phyloP scores from a whole-genome alignment of 2,113 vertebrate species.

The Jaculus jaculus region DNA sequence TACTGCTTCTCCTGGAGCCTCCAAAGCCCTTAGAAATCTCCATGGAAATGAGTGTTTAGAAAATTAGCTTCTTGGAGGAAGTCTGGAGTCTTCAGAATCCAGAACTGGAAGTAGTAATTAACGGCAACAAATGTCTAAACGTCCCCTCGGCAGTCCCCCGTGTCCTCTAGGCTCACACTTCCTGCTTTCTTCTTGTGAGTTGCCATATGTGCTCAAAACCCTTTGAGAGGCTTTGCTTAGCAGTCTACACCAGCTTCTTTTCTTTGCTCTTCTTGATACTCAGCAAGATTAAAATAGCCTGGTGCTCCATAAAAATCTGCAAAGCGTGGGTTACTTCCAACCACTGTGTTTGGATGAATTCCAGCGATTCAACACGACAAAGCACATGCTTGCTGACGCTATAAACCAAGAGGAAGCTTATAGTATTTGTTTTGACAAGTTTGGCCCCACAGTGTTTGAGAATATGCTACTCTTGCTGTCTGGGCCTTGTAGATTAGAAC shows the following conservation, averaged over 20 bases:
- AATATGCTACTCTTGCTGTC: slow-evolving; percentile 72
- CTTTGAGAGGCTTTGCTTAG: not conserved
- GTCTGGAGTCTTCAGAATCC: slow-evolving; percentile 11
- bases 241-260: not conserved
- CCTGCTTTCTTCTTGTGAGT: slow-evolving; percentile 36
- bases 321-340: slow-evolving; percentile 58
- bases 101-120: slow-evolving; percentile 17
- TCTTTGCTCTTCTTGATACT: not conserved
- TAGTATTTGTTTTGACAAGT: slow-evolving; percentile 76
- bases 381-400: slow-evolving; percentile 37
- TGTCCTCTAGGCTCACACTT: not conserved
- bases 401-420: slow-evolving; percentile 42
- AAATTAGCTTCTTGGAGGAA: not conserved
- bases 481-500: slow-evolving; percentile 62
- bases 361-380: slow-evolving; percentile 44
- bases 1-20: not conserved
- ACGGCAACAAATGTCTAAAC: not conserved
- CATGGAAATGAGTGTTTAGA: not conserved
- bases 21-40: not conserved
- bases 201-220: slow-evolving; percentile 1
- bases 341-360: slow-evolving; percentile 45
- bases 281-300: slow-evolving; percentile 62
- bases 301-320: slow-evolving; percentile 15
- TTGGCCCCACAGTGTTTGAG: slow-evolving; percentile 65
- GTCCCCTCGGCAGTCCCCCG: not conserved